phyloP scores from a whole-genome alignment of 2,797 vertebrate genomes.

The Hephaestus fuliginosus region DNA sequence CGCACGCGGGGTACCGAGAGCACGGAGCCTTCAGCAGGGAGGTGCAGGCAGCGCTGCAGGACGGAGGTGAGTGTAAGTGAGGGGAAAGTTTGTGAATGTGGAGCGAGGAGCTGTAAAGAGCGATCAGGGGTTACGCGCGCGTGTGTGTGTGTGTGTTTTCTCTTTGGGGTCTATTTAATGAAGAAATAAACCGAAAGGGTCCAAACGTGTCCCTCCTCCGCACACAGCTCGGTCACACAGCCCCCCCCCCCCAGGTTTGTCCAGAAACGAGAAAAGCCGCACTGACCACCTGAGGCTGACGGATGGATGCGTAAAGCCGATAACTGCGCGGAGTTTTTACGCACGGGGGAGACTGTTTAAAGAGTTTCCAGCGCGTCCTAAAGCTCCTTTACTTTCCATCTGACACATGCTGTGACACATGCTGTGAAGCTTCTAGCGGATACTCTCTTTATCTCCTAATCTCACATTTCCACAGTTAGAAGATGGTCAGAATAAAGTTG shows the following conservation, averaged over 20 bases:
- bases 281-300: conserved; percentile 31
- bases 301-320: conserved; percentile 1
- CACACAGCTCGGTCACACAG: background rate
- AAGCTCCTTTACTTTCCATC: background rate
- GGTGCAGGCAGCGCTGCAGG: conserved; percentile 86
- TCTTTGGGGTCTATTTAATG: background rate
- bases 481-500: background rate
- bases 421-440: background rate
- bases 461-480: background rate
- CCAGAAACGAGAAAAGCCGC: conserved; percentile 3
- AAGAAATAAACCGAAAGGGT: background rate
- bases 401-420: background rate
- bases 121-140: no score
- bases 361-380: background rate
- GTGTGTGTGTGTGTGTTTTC: no score
- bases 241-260: conserved; percentile 14
- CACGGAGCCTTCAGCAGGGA: conserved; percentile 90
- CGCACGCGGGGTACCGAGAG: conserved; percentile 87
- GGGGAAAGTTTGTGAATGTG: no score
- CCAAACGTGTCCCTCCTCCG: background rate
- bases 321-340: conserved; percentile 49
- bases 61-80: conserved; percentile 75
- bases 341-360: conserved; percentile 8
- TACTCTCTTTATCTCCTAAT: rapidly evolving
- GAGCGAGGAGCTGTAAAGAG: no score